A percentile compares a stretch with the other conserved stretches of the same genome.
These are phyloP conservation scores for Prochilodus magdalenae DNA, from an alignment of 2,113 vertebrate genomes.

Conservation along the genomic window DNA sequence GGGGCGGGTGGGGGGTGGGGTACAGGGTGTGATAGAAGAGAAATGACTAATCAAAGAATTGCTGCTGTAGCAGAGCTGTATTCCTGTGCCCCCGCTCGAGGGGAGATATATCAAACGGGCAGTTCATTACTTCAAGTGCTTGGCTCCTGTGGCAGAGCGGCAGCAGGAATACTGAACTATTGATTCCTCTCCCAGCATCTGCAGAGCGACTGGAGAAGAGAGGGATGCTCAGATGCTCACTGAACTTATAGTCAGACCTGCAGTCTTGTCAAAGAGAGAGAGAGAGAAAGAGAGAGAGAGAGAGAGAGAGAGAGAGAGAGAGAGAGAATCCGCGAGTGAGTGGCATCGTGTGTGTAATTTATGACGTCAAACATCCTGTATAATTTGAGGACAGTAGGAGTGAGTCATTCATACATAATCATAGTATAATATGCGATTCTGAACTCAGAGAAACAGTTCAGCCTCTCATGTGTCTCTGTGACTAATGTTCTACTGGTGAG, in stretches of 20 bases:
- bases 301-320: not conserved
- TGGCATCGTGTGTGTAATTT: not conserved
- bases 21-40: conserved; percentile 63
- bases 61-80: conserved; percentile 76
- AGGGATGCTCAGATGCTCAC: not conserved
- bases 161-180: conserved; percentile 66
- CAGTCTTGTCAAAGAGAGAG: not conserved
- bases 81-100: conserved; percentile 63
- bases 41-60: conserved; percentile 75
- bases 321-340: not conserved
- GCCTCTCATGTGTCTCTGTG: no score
- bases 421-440: not conserved
- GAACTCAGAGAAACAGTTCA: no score
- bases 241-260: not conserved
- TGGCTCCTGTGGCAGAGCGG: conserved; percentile 61
- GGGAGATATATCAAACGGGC: conserved; percentile 77
- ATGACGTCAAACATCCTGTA: not conserved
- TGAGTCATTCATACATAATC: not conserved
- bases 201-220: conserved; percentile 18
- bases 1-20: not conserved
- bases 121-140: conserved; percentile 84
- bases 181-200: conserved; percentile 59
- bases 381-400: not conserved
- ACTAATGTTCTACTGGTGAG: no score
- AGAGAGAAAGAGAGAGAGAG: no score